Evolutionary conservation across 2,113 vertebrate genomes (phyloP).

Genomic region (Stegastes partitus): DNA sequence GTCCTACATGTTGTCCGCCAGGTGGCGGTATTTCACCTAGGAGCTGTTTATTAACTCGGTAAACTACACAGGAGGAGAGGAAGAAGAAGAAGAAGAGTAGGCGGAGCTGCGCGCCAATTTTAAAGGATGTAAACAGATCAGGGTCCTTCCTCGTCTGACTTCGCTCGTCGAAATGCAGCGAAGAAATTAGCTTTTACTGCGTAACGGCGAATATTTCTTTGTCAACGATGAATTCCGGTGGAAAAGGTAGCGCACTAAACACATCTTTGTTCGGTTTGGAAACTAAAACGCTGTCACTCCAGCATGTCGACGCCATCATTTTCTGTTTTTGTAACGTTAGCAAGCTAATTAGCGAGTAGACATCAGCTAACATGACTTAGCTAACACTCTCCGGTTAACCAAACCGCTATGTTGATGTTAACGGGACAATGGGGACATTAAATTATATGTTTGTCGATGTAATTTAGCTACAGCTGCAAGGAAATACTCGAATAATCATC

Average conservation of each 20-base stretch:
- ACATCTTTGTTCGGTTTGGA: neutral
- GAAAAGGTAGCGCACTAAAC: constrained; percentile 60
- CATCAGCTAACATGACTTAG: neutral
- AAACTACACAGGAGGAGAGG: neutral
- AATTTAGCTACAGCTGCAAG: neutral
- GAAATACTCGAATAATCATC: neutral
- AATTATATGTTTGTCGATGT: too few relatives aligned
- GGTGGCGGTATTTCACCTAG: neutral
- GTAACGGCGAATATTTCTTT: neutral
- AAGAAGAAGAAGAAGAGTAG: constrained; percentile 9
- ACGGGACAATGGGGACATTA: too few relatives aligned
- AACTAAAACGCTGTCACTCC: neutral
- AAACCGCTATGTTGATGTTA: neutral
- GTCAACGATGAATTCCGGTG: constrained; percentile 55
- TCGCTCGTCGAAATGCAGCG: constrained; percentile 4
- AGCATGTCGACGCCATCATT: neutral
- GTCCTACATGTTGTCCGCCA: too few relatives aligned
- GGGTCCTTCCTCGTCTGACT: neutral
- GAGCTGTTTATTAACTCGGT: neutral
- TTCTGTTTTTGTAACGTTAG: neutral
- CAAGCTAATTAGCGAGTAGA: neutral
- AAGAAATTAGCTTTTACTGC: neutral
- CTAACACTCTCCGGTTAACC: neutral
- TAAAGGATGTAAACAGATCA: constrained; percentile 65
- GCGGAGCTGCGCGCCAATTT: constrained; percentile 73